phyloP scores from a whole-genome alignment of 2,113 vertebrate species.

The Petrocephalus zakoni region DNA sequence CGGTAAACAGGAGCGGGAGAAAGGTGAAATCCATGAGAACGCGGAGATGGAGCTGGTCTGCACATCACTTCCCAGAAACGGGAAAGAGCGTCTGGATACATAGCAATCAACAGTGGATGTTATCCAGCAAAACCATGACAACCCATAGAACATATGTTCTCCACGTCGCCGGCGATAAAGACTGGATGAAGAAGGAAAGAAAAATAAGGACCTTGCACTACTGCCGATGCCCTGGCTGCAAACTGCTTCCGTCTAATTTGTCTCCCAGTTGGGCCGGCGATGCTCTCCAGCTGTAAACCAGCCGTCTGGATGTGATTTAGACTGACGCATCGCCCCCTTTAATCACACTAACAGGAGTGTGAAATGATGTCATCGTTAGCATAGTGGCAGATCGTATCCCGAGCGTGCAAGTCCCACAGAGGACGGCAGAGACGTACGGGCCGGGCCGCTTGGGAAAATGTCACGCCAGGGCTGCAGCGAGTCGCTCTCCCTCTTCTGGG shows the following conservation, averaged over 20 bases:
- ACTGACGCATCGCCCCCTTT: neutral
- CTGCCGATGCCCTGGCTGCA: neutral
- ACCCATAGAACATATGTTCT: neutral
- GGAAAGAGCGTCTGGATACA: neutral
- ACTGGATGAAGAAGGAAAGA: neutral
- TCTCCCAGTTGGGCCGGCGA: neutral
- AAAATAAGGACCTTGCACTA: neutral
- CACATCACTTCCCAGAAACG: neutral
- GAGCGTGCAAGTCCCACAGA: neutral
- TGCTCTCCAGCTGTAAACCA: neutral
- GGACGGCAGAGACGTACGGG: neutral
- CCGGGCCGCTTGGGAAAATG: neutral
- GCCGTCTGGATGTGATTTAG: neutral
- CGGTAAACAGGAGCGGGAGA: neutral
- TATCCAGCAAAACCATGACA: neutral
- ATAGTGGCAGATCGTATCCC: neutral
- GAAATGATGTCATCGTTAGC: conserved; percentile 1
- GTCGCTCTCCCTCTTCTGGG: neutral
- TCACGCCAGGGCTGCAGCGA: neutral
- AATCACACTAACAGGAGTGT: conserved; percentile 1
- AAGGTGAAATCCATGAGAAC: neutral
- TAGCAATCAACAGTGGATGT: neutral
- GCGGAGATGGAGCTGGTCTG: neutral
- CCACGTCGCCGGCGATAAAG: neutral
- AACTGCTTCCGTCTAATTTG: neutral